Evolutionary conservation across 2,888 invertebrate genomes (phyloP).

Genomic region (Catocala sponsa): DNA sequence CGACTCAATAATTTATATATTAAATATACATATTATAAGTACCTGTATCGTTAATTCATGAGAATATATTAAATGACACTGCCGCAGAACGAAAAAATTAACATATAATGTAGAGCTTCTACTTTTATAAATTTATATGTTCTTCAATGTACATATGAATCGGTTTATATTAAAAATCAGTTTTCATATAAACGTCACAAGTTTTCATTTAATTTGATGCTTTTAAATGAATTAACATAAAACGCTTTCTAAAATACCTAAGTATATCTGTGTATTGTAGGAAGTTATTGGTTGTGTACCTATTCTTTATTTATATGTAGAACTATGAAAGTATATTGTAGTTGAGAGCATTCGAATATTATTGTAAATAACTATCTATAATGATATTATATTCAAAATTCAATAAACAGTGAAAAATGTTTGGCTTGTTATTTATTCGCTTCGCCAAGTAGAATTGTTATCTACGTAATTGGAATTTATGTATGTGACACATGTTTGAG

Average conservation of each 20-base stretch:
- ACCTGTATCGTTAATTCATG: slow-evolving; percentile 36
- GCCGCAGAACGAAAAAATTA: slow-evolving; percentile 63
- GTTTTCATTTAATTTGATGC: slow-evolving; percentile 36
- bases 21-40: slow-evolving; percentile 30
- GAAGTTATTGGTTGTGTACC: slow-evolving; percentile 72
- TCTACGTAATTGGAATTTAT: background rate
- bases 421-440: slow-evolving; percentile 52
- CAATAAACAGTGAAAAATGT: slow-evolving; percentile 75
- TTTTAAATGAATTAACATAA: slow-evolving; percentile 36
- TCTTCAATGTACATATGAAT: slow-evolving; percentile 34
- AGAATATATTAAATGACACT: slow-evolving; percentile 53
- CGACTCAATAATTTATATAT: slow-evolving; percentile 40
- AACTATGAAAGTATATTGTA: slow-evolving; percentile 68
- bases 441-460: slow-evolving; percentile 16
- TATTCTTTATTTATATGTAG: slow-evolving; percentile 71
- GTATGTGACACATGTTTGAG: too few relatives aligned
- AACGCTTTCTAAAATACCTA: slow-evolving; percentile 32
- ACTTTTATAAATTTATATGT: slow-evolving; percentile 52
- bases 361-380: slow-evolving; percentile 80
- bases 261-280: slow-evolving; percentile 38
- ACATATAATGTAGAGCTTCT: slow-evolving; percentile 44
- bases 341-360: slow-evolving; percentile 69
- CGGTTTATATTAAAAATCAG: background rate
- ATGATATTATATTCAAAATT: slow-evolving; percentile 79
- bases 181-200: slow-evolving; percentile 5